These are phyloP conservation scores for Dysdera silvatica DNA, from an alignment of 1,140 invertebrate genomes.

Conservation along the genomic window DNA sequence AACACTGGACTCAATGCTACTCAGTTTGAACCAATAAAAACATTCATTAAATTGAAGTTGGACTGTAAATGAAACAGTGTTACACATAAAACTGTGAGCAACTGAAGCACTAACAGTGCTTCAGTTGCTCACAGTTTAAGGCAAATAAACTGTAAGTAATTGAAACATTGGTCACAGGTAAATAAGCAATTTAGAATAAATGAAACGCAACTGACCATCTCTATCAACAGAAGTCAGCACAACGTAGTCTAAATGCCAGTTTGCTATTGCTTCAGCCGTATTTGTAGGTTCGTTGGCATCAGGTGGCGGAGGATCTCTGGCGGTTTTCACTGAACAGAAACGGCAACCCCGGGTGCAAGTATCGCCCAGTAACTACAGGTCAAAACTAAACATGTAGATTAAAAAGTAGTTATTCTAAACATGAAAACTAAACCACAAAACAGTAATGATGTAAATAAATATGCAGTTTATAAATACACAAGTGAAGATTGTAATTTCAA, in stretches of 20 bases:
- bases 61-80: too few species aligned
- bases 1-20: too few species aligned
- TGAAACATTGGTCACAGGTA: too few species aligned
- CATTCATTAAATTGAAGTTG: too few species aligned
- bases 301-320: conserved; percentile 75
- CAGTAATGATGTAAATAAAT: not conserved
- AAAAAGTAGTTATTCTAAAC: not conserved
- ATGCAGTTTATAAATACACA: too few species aligned
- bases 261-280: conserved; percentile 81
- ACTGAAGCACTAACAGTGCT: too few species aligned
- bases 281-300: conserved; percentile 87
- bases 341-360: conserved; percentile 80
- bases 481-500: too few species aligned
- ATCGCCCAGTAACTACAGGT: conserved; percentile 73
- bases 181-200: too few species aligned
- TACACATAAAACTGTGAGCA: too few species aligned
- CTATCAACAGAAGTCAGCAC: conserved; percentile 97
- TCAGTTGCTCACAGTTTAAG: too few species aligned
- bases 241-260: conserved; percentile 95
- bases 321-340: conserved; percentile 98
- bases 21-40: too few species aligned
- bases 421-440: not conserved
- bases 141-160: too few species aligned
- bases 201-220: conserved; percentile 69
- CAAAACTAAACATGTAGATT: conserved; percentile 20